Conservation (phyloP, 2,797 vertebrate species). For the Melanotaenia maccullochi region DNA sequence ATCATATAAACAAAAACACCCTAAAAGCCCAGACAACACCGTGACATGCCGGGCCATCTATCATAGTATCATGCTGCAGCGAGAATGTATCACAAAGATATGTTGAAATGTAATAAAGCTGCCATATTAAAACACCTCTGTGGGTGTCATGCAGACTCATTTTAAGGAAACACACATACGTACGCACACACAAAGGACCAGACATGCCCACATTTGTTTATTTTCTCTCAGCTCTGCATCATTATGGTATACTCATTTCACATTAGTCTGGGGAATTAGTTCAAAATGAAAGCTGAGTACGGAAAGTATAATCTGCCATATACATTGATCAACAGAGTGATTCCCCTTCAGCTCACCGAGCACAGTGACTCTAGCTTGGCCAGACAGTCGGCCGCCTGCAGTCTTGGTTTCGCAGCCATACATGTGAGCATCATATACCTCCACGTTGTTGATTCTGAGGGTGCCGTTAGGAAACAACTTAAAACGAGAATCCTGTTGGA, state of each 20-base stretch:
- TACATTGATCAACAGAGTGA: background rate
- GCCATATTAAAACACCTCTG: slow-evolving; percentile 53
- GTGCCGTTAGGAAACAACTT: slow-evolving; percentile 91
- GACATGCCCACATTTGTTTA: slow-evolving; percentile 30
- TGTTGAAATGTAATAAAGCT: slow-evolving; percentile 43
- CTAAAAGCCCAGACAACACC: slow-evolving; percentile 49
- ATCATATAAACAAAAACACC: slow-evolving; percentile 52
- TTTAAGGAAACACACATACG: slow-evolving; percentile 35
- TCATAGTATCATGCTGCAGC: slow-evolving; percentile 23
- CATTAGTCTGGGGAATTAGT: slow-evolving; percentile 8
- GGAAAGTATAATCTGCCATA: slow-evolving; percentile 3
- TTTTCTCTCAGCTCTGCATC: slow-evolving; percentile 12
- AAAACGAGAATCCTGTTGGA: slow-evolving; percentile 87
- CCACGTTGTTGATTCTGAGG: slow-evolving; percentile 92
- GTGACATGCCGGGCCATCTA: slow-evolving; percentile 25
- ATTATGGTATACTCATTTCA: slow-evolving; percentile 14
- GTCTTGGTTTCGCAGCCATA: slow-evolving; percentile 91
- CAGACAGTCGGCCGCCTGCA: slow-evolving; percentile 84
- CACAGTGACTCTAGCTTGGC: slow-evolving; percentile 87
- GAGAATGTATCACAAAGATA: slow-evolving; percentile 39
- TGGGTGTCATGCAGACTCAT: slow-evolving; percentile 56
- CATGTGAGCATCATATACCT: slow-evolving; percentile 92
- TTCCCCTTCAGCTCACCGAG: slow-evolving; percentile 83
- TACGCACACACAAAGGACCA: slow-evolving; percentile 2
- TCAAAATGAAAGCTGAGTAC: background rate